A percentile compares a stretch with the other conserved stretches of the same genome.
Conservation (phyloP, 2,113 vertebrate genomes). For the Gymnocephalus cernua region DNA sequence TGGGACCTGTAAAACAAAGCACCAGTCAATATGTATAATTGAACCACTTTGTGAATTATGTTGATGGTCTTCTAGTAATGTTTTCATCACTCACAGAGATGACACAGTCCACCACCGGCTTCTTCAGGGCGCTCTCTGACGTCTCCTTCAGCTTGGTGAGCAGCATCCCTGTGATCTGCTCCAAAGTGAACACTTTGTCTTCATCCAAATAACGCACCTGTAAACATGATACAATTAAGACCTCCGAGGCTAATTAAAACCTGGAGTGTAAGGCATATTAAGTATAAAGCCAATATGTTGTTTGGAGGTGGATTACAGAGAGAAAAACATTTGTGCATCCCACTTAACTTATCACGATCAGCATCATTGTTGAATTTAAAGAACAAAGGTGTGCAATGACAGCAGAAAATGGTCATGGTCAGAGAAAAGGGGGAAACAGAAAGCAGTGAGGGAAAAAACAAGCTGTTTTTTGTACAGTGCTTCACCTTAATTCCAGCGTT, state of each 20-base stretch:
- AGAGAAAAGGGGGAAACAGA: slow-evolving; percentile 14
- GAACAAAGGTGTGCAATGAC: slow-evolving; percentile 19
- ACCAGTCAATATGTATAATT: slow-evolving; percentile 7
- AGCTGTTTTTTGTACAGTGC: not conserved
- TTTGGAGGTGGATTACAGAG: not conserved
- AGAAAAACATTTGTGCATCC: not conserved
- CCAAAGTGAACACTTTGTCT: slow-evolving; percentile 93
- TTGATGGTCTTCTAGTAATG: not conserved
- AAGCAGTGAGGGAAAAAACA: not conserved
- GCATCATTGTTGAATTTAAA: not conserved
- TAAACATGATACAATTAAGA: slow-evolving; percentile 19
- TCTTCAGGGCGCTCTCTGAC: slow-evolving; percentile 94
- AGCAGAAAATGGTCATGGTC: slow-evolving; percentile 9
- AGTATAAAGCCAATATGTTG: not conserved
- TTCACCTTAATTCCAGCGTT: slow-evolving; percentile 92
- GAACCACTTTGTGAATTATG: not conserved
- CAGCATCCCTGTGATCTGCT: slow-evolving; percentile 95
- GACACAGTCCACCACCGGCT: slow-evolving; percentile 96
- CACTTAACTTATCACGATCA: not conserved
- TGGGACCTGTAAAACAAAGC: slow-evolving; percentile 86
- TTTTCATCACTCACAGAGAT: slow-evolving; percentile 89
- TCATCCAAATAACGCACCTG: slow-evolving; percentile 95
- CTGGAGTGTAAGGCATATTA: too few species aligned
- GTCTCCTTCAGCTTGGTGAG: slow-evolving; percentile 96
- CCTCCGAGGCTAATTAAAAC: not conserved